Evolutionary conservation across 2,113 vertebrate species (phyloP), one percentile per base, ranked within the genome.

Genomic region (Baryphthengus martii): DNA sequence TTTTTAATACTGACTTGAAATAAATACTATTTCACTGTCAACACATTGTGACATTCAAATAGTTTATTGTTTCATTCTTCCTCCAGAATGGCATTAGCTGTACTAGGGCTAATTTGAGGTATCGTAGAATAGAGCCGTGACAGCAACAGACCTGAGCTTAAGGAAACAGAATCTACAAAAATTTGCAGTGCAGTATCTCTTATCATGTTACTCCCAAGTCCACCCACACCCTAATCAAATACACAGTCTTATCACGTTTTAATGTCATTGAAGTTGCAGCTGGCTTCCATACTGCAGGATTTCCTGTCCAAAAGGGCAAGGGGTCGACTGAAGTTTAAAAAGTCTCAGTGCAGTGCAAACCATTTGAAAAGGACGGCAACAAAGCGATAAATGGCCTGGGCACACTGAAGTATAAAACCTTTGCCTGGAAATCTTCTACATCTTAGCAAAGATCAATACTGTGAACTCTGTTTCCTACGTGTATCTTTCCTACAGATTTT

Each of bases 31-130:
- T 95, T 89, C 88, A 83, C 44, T 84, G 86, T 86, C 90, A 95
- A 66, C 33, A 66, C 78, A 86, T 61, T 93, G 65, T 97, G 92
- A 93, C 56, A 66, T 79, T 79, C 50, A 65, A 88, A 90, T 84
- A 95, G 93, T 95, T 97, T 86, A 96, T 80, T 97, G 95, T 97
- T 97, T 97, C 93, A 95, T 95, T 95, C 89, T 96, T 83, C 77
- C 75, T 97, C 91, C 73, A 91, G 94, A 97, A 94, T 88, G 85
- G 93, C 90, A 97, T 91, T 91, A 97, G 59, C 72, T 85, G 61
- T 37, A 49, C 63, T 89, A 94, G 97, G 97, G 96, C 85, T 96
- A 97, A 96, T 96, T 91, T 53, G 92, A 95, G 98, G 96, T 62
- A 93, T 92, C 96, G 89, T 75, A 95, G 93, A 95, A 89, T 5